These are phyloP conservation scores for Austrofundulus limnaeus DNA, from an alignment of 2,113 vertebrate species.

Conservation along the genomic window DNA sequence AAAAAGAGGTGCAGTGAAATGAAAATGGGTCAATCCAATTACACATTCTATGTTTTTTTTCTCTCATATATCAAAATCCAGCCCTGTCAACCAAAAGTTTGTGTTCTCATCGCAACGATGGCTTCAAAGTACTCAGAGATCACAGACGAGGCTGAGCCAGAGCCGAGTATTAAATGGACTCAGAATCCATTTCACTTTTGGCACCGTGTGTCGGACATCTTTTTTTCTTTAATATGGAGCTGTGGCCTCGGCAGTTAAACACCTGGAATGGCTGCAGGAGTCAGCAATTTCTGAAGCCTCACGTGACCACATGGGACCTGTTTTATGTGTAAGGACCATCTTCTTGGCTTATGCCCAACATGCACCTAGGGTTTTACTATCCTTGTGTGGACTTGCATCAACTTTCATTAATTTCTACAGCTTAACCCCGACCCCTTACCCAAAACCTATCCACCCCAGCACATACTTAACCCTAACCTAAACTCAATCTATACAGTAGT, in stretches of 20 bases:
- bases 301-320: constrained; percentile 18
- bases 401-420: too few species aligned
- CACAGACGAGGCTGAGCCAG: constrained; percentile 39
- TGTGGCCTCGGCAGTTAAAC: constrained; percentile 45
- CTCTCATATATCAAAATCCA: constrained; percentile 21
- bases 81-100: constrained; percentile 38
- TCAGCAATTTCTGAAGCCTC: constrained; percentile 51
- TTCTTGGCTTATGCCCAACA: constrained; percentile 5
- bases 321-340: constrained; percentile 37
- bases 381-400: too few species aligned
- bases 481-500: too few species aligned
- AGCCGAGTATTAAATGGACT: constrained; percentile 35
- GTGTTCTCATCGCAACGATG: background rate
- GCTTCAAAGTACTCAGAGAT: constrained; percentile 35
- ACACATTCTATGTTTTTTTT: constrained; percentile 20
- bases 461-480: too few species aligned
- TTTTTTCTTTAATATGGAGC: constrained; percentile 48
- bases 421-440: too few species aligned
- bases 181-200: constrained; percentile 45
- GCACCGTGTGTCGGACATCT: constrained; percentile 45
- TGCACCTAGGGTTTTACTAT: too few species aligned
- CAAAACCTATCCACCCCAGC: too few species aligned
- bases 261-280: constrained; percentile 19
- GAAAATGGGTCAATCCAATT: constrained; percentile 34
- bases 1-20: constrained; percentile 17